A percentile compares a stretch with the other conserved stretches of the same genome.
Conservation (phyloP, 2,888 invertebrate genomes). For the Lasioglossum oenotherae region DNA sequence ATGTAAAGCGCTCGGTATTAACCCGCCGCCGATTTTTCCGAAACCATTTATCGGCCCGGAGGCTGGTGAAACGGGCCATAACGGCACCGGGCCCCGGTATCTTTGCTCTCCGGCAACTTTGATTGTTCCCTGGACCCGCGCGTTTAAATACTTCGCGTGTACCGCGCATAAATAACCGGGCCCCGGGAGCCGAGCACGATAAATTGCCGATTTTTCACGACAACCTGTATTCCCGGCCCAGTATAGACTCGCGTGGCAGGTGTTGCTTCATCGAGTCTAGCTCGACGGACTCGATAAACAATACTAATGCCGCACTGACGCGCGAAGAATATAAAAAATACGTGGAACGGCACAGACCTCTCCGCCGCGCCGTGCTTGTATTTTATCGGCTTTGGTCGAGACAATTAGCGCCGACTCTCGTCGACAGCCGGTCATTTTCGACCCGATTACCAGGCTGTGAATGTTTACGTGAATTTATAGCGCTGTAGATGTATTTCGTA, state of each 20-base stretch:
- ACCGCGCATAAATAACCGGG: slow-evolving; percentile 31
- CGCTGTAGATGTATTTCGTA: too few relatives aligned
- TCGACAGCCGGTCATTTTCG: too few relatives aligned
- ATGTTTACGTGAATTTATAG: too few relatives aligned
- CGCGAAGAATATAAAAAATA: background rate
- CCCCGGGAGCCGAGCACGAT: background rate
- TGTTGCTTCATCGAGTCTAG: slow-evolving; percentile 17
- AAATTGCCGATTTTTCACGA: slow-evolving; percentile 18
- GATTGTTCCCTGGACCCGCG: slow-evolving; percentile 11
- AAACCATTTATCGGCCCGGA: slow-evolving; percentile 15
- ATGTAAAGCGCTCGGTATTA: slow-evolving; percentile 27
- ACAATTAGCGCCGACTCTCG: background rate
- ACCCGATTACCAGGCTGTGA: too few relatives aligned
- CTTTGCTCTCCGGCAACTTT: background rate
- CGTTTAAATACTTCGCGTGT: slow-evolving; percentile 7
- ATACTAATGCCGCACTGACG: background rate
- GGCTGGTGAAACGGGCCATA: slow-evolving; percentile 21
- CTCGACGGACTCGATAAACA: background rate
- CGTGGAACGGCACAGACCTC: background rate
- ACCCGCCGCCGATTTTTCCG: slow-evolving; percentile 15
- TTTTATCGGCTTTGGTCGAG: background rate
- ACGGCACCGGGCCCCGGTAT: background rate
- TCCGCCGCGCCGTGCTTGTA: background rate
- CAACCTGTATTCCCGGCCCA: background rate
- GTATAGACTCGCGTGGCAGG: slow-evolving; percentile 14